A percentile compares a stretch with the other conserved stretches of the same genome.
These are phyloP conservation scores for Proteles cristata DNA, from an alignment of 2,113 vertebrate species.

Conservation along the genomic window DNA sequence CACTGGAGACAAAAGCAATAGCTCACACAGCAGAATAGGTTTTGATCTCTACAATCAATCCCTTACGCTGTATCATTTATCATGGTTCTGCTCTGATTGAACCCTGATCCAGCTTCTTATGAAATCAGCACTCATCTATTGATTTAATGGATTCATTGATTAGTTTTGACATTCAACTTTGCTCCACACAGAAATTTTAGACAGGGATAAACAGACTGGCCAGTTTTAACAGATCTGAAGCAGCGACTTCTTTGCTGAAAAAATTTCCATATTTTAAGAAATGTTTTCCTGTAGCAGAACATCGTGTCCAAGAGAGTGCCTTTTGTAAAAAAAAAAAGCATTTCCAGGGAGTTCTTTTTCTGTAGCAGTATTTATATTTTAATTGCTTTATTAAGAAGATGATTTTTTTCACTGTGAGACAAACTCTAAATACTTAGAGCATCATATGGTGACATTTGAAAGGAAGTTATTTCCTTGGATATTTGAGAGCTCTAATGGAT, in stretches of 20 bases:
- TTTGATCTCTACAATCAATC: neutral
- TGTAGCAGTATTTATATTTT: conserved; percentile 9
- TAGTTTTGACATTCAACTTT: conserved; percentile 25
- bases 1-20: neutral
- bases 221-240: neutral
- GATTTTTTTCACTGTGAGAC: neutral
- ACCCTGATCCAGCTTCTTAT: neutral
- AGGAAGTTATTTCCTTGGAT: neutral
- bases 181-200: neutral
- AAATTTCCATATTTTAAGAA: conserved; percentile 26
- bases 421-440: neutral
- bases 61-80: neutral
- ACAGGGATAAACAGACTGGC: neutral
- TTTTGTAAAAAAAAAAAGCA: neutral
- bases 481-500: neutral
- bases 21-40: neutral
- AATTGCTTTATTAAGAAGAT: conserved; percentile 22
- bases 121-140: neutral
- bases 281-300: neutral
- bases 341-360: conserved; percentile 16
- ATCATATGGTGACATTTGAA: neutral
- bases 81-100: neutral
- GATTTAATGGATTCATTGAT: conserved; percentile 27
- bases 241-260: neutral
- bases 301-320: neutral